phyloP scores from a whole-genome alignment of 2,797 vertebrate genomes.

The Nannoperca australis region DNA sequence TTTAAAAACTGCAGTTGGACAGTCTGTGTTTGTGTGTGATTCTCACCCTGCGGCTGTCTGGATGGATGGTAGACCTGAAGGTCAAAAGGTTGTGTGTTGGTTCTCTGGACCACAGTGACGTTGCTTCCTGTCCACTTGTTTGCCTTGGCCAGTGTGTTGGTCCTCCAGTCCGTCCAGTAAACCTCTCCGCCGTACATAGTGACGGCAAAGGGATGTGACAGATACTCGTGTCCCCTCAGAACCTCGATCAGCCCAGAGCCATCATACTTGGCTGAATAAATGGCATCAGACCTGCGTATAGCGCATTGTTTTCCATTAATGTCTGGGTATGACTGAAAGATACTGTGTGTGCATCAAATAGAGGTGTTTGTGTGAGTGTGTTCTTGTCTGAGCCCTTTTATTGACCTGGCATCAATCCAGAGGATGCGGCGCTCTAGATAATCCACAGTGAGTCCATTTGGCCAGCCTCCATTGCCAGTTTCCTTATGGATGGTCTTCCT shows the following conservation, averaged over 20 bases:
- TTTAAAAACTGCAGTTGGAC: neutral
- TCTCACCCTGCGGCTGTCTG: slow-evolving; percentile 92
- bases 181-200: slow-evolving; percentile 96
- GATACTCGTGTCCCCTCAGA: slow-evolving; percentile 94
- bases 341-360: neutral
- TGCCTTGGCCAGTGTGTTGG: slow-evolving; percentile 95
- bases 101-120: slow-evolving; percentile 96
- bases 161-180: slow-evolving; percentile 98
- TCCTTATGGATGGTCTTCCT: slow-evolving; percentile 97
- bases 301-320: neutral
- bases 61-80: slow-evolving; percentile 96
- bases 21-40: neutral
- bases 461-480: slow-evolving; percentile 96
- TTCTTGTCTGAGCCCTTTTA: slow-evolving; percentile 22
- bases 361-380: neutral
- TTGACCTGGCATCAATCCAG: slow-evolving; percentile 97
- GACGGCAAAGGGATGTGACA: slow-evolving; percentile 96
- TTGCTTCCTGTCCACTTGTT: slow-evolving; percentile 98
- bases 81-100: slow-evolving; percentile 96
- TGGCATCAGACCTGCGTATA: slow-evolving; percentile 91
- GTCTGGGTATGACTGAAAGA: neutral
- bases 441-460: slow-evolving; percentile 96
- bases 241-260: slow-evolving; percentile 94
- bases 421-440: slow-evolving; percentile 96
- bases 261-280: slow-evolving; percentile 96